Evolutionary conservation across 2,888 invertebrate species (phyloP).

Genomic region (Sisyra nigra): DNA sequence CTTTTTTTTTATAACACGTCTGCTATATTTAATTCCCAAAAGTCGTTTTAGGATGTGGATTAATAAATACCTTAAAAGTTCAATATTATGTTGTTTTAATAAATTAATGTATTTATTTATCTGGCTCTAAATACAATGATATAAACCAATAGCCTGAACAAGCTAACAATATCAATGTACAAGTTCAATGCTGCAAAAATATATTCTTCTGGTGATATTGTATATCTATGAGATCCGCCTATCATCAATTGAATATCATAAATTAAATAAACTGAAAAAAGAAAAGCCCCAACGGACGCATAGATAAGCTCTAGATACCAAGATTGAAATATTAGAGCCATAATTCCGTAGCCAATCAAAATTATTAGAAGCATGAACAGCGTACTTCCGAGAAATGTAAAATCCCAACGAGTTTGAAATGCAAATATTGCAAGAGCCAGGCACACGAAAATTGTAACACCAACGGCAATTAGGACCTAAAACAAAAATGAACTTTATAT

Average conservation of each 20-base stretch:
- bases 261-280: neutral
- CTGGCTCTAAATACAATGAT: no score
- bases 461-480: neutral
- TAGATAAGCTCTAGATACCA: neutral
- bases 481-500: neutral
- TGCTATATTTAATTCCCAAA: no score
- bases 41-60: no score
- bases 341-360: neutral
- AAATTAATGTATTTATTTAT: no score
- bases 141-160: neutral
- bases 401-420: neutral
- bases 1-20: no score
- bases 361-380: neutral
- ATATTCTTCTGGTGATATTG: neutral
- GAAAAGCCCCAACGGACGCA: neutral
- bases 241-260: neutral
- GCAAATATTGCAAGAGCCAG: neutral
- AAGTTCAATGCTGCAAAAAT: neutral
- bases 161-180: neutral
- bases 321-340: neutral
- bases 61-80: no score
- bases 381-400: neutral
- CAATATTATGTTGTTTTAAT: neutral
- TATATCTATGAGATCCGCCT: neutral
- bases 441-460: neutral